Base-by-base conservation (phyloP, 2,797 vertebrate species). In the Lepus oiostolus region DNA sequence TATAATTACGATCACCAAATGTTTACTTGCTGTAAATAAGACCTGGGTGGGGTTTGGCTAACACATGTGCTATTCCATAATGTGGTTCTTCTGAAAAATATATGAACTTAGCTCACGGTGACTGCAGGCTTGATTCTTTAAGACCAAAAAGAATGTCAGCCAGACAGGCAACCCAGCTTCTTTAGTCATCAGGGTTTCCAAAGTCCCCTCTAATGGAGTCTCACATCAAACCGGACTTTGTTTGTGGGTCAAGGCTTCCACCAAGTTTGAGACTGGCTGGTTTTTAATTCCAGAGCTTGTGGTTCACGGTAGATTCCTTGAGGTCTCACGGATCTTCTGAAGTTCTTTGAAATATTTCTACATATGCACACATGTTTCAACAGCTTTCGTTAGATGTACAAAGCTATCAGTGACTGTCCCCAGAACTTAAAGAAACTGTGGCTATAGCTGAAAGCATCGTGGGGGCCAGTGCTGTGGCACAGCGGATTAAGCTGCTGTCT, bases 11-110 rank as follows among this genome's bases (percentile, higher is more conserved):
- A 65, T 74, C 30, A 62, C 70, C 91, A 86, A 60, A 90, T 96
- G 80, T 95, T 90, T 93, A 93, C 90, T 94, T 70, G 74, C 63
- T 87, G 12, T 88, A 90, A 84, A 67, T 91, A 90, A 91, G 54
- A 70, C 70, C 50, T 88, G 35, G 80, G 70, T 82, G 70, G 90
- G 47, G 10, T 76, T 82, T 85, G 87, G 63, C 65, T 74, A 63
- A 42, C 88, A 94, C 16, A 32, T 80, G 76, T 85, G 30, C 6
- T 1, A 90, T 89, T 90, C 68, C 32, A 50, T 60, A 35, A 4
- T 24, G 71, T 76, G 19, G 30, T 24, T 70, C 32, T 74, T 96
- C 77, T 30, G n/a, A 52, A 32, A 60, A 17, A 71, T 62, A 0
- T 12, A 6, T 68, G 60, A 32, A 19, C 9, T 47, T 50, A 85